Evolutionary conservation across 2,888 invertebrate species (phyloP), one percentile per base, ranked within the genome.

Genomic region (Balanococcus diminutus): DNA sequence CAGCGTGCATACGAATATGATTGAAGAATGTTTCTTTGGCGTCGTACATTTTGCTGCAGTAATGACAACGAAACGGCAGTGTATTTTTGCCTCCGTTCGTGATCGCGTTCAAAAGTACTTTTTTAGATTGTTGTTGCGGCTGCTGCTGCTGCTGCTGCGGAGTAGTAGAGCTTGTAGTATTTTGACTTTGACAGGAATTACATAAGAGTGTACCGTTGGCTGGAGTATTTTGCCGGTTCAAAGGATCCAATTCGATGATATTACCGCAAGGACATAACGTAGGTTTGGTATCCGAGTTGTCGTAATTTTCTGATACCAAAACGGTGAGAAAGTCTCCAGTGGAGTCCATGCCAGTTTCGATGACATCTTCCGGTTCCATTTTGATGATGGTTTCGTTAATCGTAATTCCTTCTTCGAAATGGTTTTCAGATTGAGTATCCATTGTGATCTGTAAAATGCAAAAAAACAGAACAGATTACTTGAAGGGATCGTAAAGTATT

Each of bases 61-160:
- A 85, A 31, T 85, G 85, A 31, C 85, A 85, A 31, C 85, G 85
- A 85, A 85, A 85, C 8, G 85, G 85, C 32, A 85, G 36, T 1
- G 79, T 25, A 19, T 75, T 85, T 46, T 85, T 75, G 46, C 79
- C n/a, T n/a, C n/a, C 16, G 19, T 79, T 46, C n/a, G 19, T 79
- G 42, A 85, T 85, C n/a, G 85, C 85, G 28, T 85, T 85, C 8
- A 85, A 31, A 19, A 85, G 85, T 25, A 72, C 46, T 51, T 85
- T 85, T 32, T 79, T 85, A 2, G 85, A 72, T 72, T 85, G 84
- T 16, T 14, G 36, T 36, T 36, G 36, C 36, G n/a, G n/a, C n/a
- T 84, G 84, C 8, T 14, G 22, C 22, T 56, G 56, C 19, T 46
- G 46, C 42, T 42, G 42, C 11, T 11, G 67, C 1, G 75, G n/a